Evolutionary conservation across 2,888 invertebrate genomes (phyloP).

Genomic region (Morpho deidamia): DNA sequence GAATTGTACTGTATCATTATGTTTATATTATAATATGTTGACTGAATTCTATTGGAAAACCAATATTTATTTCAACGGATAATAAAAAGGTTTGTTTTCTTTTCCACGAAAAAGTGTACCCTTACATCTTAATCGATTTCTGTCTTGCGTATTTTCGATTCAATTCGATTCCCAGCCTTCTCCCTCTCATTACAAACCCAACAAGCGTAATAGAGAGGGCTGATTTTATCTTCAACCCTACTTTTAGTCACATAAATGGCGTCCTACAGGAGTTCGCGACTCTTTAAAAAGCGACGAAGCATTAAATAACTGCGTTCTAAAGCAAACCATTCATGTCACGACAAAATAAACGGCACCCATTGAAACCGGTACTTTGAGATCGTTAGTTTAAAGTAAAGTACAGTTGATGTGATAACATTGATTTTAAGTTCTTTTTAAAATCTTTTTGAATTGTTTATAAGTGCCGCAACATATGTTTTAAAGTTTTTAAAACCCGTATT

Average conservation of each 20-base stretch:
- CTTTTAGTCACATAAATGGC: slow-evolving; percentile 55
- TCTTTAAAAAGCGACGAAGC: slow-evolving; percentile 59
- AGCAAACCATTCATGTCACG: slow-evolving; percentile 45
- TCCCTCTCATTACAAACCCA: slow-evolving; percentile 31
- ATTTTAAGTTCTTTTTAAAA: slow-evolving; percentile 12
- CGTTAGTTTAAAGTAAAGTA: slow-evolving; percentile 15
- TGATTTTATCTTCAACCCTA: slow-evolving; percentile 46
- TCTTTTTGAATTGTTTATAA: background rate
- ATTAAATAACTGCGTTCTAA: slow-evolving; percentile 59
- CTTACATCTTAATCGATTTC: slow-evolving; percentile 14
- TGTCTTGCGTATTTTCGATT: slow-evolving; percentile 7
- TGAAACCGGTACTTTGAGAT: slow-evolving; percentile 10
- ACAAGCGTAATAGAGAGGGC: slow-evolving; percentile 43
- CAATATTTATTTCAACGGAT: background rate
- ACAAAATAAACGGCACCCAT: slow-evolving; percentile 31
- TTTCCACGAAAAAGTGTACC: background rate
- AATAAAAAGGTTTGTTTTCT: background rate
- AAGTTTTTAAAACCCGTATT: too few relatives aligned
- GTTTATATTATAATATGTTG: too few relatives aligned
- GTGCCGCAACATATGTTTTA: too few relatives aligned
- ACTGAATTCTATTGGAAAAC: too few relatives aligned
- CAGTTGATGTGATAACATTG: slow-evolving; percentile 11
- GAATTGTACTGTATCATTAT: too few relatives aligned
- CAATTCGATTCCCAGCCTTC: slow-evolving; percentile 17
- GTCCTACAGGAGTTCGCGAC: slow-evolving; percentile 43